Base-by-base conservation (phyloP, 2,113 vertebrate species). In the Polypterus senegalus region DNA sequence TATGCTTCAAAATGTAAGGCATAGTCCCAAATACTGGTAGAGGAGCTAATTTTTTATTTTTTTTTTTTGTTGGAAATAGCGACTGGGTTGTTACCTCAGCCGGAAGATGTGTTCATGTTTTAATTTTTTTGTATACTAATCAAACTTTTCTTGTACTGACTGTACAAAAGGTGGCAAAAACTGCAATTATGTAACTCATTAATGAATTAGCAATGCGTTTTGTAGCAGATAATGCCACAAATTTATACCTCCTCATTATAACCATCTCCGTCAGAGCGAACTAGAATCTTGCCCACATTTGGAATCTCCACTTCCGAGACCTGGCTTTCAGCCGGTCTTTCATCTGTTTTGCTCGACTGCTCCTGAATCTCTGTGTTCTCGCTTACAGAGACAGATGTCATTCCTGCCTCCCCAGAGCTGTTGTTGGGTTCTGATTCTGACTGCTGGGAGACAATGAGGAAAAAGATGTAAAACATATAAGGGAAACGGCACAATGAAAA, bases 271-370 rank as follows among this genome's bases (percentile, higher is more conserved):
- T 93, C 93, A 1, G 92, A 83, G 64, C 90, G 88, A 83, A 99
- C 90, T 46, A 89, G 88, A 70, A 99, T 94, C 80, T 84, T 86
- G 67, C 96, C 96, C 79, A 99, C 94, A 61, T 89, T 94, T 65
- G 94, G 94, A 68, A 99, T 97, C 73, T 97, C 93, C 66, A 98
- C 92, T 69, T 97, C 94, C 1, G 91, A 93, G 63, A 97, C 83
- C 79, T 83, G 91, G 43, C 87, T 87, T 67, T 84, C 80, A 43
- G 71, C 60, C 7, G 71, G 86, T 63, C 73, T 73, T 69, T 73
- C 76, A 53, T 62, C 54, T 43, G 67, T 51, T 5, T 76, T 73
- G n/a, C 44, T 70, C 1, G 73, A 72, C 46, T 57, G 82, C 1
- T 75, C 77, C 69, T 76, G 72, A 76, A 82, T 76, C 72, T 69